Evolutionary conservation across 2,888 invertebrate genomes (phyloP).

Genomic region (Nemurella pictetii): DNA sequence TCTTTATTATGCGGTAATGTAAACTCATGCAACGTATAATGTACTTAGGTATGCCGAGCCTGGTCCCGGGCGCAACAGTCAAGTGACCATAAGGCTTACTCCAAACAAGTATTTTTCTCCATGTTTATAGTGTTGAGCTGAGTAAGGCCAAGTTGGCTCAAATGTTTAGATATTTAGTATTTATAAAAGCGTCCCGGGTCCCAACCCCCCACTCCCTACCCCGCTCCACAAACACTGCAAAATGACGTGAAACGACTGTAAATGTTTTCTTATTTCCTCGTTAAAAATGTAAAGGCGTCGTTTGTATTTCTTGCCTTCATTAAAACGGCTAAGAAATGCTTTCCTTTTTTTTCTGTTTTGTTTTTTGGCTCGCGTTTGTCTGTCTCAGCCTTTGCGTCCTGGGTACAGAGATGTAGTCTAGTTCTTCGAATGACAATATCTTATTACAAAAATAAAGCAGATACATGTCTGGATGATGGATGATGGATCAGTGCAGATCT

Average conservation of each 20-base stretch:
- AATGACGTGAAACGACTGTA: slow-evolving; percentile 10
- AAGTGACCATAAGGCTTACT: slow-evolving; percentile 1
- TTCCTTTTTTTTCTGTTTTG: neutral
- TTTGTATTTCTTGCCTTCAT: neutral
- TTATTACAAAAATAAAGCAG: neutral
- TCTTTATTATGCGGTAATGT: slow-evolving; percentile 30
- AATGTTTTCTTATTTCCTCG: slow-evolving; percentile 8
- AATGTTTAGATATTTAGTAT: slow-evolving; percentile 15
- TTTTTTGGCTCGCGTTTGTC: neutral
- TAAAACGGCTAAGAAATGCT: neutral
- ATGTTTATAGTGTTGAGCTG: neutral
- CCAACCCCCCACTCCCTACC: neutral
- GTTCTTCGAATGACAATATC: neutral
- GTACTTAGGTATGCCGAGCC: slow-evolving; percentile 16
- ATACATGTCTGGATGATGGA: neutral
- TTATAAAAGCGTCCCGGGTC: neutral
- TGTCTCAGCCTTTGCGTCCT: neutral
- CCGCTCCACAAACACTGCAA: neutral
- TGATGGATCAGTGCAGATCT: neutral
- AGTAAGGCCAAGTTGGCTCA: neutral
- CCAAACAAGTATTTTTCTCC: slow-evolving; percentile 13
- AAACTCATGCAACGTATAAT: slow-evolving; percentile 26
- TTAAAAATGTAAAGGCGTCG: neutral
- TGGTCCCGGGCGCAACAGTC: neutral
- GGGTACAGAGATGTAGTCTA: neutral